Base-by-base conservation (phyloP, 2,113 vertebrate genomes). In the Gopherus flavomarginatus region DNA sequence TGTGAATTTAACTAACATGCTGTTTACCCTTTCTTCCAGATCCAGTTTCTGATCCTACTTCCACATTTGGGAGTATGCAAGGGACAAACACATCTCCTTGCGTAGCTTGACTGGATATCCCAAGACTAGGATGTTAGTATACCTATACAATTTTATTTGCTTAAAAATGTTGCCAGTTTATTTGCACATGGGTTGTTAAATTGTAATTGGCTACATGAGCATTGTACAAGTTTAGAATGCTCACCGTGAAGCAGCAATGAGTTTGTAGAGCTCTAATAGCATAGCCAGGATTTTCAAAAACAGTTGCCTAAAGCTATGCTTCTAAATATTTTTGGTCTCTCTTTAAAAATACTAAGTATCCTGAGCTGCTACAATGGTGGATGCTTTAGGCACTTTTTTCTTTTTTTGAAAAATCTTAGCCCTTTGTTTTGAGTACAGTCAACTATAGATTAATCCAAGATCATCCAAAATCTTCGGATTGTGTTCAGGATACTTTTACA, bases 41-140 rank as follows among this genome's bases (percentile, higher is more conserved):
- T 98, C 97, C 97, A 97, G 97, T 98, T 98, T 98, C 96, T 98
- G 97, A 97, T 97, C 96, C 97, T 98, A 97, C 97, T 98, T 98
- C 97, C 97, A 97, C 97, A 97, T 97, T 97, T 98, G 97, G 97
- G 97, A 97, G 97, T 98, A 98, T 97, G 97, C 97, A 98, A 96
- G 97, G 95, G 97, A 97, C 97, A 98, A 97, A 98, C 96, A 26
- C 97, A 96, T 96, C 97, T 98, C 97, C 97, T 98, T 97, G 97
- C 94, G 80, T 98, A 98, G 97, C 97, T 98, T 98, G 97, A 98
- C 97, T 98, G 97, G 97, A 98, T 97, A 82, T 97, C 97, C 95
- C 97, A 96, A 97, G 97, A 98, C 97, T 98, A 98, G 97, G 97
- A 98, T 98, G 97, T 98, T 98, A 97, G 97, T 98, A 98, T 97